Base-by-base conservation (phyloP, 2,888 invertebrate species). In the Lepidocyrtinus sp. region DNA sequence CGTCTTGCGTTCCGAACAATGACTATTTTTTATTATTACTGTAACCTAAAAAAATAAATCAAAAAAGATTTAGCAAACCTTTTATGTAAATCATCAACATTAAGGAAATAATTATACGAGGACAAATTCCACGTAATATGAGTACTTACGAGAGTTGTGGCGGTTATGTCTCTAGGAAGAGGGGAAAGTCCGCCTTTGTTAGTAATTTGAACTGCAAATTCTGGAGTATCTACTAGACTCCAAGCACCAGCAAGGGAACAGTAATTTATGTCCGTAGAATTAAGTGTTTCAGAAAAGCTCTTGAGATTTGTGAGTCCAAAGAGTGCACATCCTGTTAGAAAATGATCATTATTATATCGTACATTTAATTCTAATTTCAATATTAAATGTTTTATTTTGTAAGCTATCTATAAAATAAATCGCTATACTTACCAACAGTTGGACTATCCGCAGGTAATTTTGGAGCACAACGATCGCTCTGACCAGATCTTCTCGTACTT, bases 231-330 rank as follows among this genome's bases (percentile, higher is more conserved):
- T 61, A 86, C 84, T 25, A 86, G 71, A 50, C 82, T 85, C 86
- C 86, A 86, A 59, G 86, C 85, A 64, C 86, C 86, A n/a, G 86
- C 83, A 22, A 86, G 74, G 21, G 84, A 83, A 64, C 86, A 86
- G 67, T 84, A 84, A 27, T 77, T 82, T 17, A 83, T 82, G 25
- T 82, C 79, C 27, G 84, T 86, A 24, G 73, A 79, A 62, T 86
- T 85, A 9, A 85, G 71, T 1, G 84, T 68, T 64, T 85, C 84
- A 12, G 85, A 85, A 75, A 85, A 86, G 74, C 85, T 85, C 76
- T 86, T 85, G n/a, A 86, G 71, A 82, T 86, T 86, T 7, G 86
- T 86, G n/a, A 86, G 68, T 15, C 86, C 86, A 64, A 83, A 86
- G 17, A 86, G 82, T 22, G 85, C 85, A 79, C 86, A 86, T 2